These are phyloP conservation scores for Zophobas atratus DNA, from an alignment of 1,140 invertebrate genomes.

Conservation along the genomic window DNA sequence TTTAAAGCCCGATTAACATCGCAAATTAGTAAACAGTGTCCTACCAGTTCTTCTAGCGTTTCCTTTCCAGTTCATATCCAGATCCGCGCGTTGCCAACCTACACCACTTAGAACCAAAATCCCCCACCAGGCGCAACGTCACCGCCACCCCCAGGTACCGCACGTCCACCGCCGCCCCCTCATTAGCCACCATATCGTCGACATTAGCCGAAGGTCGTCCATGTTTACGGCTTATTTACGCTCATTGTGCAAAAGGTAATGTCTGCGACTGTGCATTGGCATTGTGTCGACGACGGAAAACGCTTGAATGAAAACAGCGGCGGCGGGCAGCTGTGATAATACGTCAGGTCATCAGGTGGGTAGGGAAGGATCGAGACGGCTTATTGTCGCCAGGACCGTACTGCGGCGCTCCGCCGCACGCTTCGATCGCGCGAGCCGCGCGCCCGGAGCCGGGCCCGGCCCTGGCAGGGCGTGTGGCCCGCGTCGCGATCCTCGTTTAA, in stretches of 20 bases:
- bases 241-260: conserved; percentile 16
- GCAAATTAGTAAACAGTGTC: too few relatives aligned
- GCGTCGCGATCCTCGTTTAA: conserved; percentile 50
- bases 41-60: too few relatives aligned
- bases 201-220: conserved; percentile 13
- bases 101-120: too few relatives aligned
- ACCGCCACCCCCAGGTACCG: too few relatives aligned
- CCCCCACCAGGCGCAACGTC: too few relatives aligned
- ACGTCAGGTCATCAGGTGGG: conserved; percentile 53
- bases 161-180: too few relatives aligned
- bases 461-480: conserved; percentile 56
- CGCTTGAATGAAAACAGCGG: conserved; percentile 50
- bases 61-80: too few relatives aligned
- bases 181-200: background rate
- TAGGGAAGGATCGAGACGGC: conserved; percentile 31
- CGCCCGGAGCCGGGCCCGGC: conserved; percentile 31
- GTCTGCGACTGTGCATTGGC: conserved; percentile 40
- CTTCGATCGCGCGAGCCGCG: conserved; percentile 22
- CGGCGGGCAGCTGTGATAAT: conserved; percentile 51
- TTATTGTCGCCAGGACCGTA: conserved; percentile 49
- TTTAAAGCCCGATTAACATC: too few relatives aligned
- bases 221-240: conserved; percentile 41
- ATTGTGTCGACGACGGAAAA: conserved; percentile 41
- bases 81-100: too few relatives aligned
- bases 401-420: conserved; percentile 4